Evolutionary conservation across 2,113 vertebrate genomes (phyloP).

Genomic region (Ceratotherium simum): DNA sequence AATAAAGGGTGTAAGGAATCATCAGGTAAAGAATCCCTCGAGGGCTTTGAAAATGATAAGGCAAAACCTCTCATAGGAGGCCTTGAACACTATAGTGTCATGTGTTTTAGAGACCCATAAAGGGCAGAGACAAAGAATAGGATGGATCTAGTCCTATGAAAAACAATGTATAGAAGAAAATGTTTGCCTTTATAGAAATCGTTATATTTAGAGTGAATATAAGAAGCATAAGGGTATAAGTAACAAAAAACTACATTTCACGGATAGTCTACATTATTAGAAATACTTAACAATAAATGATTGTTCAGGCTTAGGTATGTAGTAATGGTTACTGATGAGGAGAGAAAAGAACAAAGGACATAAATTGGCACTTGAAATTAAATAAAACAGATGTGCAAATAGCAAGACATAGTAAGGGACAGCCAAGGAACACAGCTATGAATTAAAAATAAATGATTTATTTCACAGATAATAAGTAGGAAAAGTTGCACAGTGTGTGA

Average conservation of each 20-base stretch:
- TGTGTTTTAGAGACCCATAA: background rate
- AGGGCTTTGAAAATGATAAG: background rate
- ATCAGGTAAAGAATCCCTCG: no score
- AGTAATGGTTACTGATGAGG: background rate
- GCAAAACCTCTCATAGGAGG: background rate
- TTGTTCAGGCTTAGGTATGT: background rate
- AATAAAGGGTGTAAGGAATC: background rate
- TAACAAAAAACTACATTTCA: background rate
- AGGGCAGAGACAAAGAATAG: background rate
- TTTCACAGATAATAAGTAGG: background rate
- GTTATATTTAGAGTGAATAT: background rate
- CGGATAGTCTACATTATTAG: background rate
- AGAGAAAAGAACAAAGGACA: background rate
- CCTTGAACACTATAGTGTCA: background rate
- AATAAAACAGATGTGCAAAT: background rate
- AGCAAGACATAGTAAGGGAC: no score
- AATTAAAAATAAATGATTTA: background rate
- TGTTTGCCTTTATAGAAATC: background rate
- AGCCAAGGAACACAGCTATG: background rate
- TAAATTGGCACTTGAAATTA: background rate
- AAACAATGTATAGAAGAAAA: background rate
- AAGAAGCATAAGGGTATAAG: background rate
- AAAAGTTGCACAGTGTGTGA: background rate
- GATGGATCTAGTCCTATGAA: no score
- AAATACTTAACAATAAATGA: background rate